Evolutionary conservation across 2,888 invertebrate genomes (phyloP).

Genomic region (Caenorhabditis zanzibari): DNA sequence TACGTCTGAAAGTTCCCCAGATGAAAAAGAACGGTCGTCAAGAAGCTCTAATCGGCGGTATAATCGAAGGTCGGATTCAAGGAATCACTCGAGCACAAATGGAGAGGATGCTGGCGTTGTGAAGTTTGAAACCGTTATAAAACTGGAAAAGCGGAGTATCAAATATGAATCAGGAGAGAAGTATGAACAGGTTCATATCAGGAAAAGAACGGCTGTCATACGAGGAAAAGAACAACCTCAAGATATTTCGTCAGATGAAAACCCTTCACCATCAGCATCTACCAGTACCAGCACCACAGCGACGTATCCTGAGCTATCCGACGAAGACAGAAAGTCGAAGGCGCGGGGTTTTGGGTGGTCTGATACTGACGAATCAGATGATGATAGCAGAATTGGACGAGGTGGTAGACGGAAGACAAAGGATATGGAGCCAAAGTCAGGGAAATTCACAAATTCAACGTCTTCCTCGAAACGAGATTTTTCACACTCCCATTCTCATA

Average conservation of each 20-base stretch:
- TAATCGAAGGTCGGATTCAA: background rate
- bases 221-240: conserved; percentile 32
- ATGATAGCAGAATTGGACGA: conserved; percentile 9
- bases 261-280: conserved; percentile 26
- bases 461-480: conserved; percentile 4
- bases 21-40: background rate
- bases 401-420: conserved; percentile 9
- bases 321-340: conserved; percentile 13
- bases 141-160: conserved; percentile 46
- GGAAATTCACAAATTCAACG: background rate
- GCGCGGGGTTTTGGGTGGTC: conserved; percentile 40
- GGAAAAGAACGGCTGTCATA: conserved; percentile 40
- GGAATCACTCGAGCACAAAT: background rate
- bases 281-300: conserved; percentile 17
- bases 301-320: conserved; percentile 40
- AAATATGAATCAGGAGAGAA: conserved; percentile 46
- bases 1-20: conserved; percentile 7
- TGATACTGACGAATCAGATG: conserved; percentile 60
- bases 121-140: conserved; percentile 26
- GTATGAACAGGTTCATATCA: conserved; percentile 38
- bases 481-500: background rate
- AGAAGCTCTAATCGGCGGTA: background rate
- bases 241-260: conserved; percentile 36
- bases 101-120: conserved; percentile 20
- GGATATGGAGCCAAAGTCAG: background rate